Conservation (phyloP, 35 echinoderm and acorn worm species). For the Hemicentrotus pulcherrimus region DNA sequence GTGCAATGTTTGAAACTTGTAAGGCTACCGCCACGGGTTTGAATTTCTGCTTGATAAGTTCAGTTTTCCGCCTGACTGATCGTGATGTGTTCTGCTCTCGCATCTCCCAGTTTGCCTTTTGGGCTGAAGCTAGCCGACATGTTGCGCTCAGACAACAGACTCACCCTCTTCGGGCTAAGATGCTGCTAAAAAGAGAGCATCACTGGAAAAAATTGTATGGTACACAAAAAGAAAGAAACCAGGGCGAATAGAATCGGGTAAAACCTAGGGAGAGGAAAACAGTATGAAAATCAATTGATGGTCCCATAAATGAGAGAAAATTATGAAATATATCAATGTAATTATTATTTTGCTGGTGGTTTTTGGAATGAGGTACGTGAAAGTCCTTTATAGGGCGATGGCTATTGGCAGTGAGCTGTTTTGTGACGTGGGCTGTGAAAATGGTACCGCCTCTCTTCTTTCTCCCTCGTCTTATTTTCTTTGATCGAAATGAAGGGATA, state of each 20-base stretch:
- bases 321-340: slow-evolving; percentile 38
- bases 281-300: background rate
- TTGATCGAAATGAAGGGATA: background rate
- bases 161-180: background rate
- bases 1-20: slow-evolving; percentile 38
- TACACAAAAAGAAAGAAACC: background rate
- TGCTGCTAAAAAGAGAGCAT: slow-evolving; percentile 1
- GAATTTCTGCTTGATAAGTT: slow-evolving; percentile 33
- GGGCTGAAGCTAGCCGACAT: slow-evolving; percentile 8
- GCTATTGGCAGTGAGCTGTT: background rate
- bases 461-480: background rate
- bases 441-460: background rate
- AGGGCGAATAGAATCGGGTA: background rate
- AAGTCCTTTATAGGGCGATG: background rate
- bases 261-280: background rate
- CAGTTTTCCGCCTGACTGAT: background rate
- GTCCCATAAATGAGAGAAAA: background rate
- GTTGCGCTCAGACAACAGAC: slow-evolving; percentile 7
- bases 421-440: background rate
- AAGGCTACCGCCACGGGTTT: slow-evolving; percentile 36
- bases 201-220: background rate
- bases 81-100: background rate
- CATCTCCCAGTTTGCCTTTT: background rate
- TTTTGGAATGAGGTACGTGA: background rate
- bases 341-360: slow-evolving; percentile 34